Evolutionary conservation across 2,888 invertebrate species (phyloP).

Genomic region (Gonocerus acuteangulatus): DNA sequence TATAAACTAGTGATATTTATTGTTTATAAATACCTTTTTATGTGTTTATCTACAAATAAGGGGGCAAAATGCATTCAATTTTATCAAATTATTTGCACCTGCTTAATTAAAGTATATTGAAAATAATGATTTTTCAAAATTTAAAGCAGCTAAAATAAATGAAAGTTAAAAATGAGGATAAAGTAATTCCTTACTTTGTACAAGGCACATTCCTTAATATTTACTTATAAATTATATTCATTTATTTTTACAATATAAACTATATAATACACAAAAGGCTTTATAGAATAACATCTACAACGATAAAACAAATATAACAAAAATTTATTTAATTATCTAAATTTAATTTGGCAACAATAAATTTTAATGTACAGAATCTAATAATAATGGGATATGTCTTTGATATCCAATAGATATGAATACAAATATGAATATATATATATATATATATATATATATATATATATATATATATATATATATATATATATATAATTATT

Average conservation of each 20-base stretch:
- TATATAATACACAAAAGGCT: constrained; percentile 20
- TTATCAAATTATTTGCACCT: too few relatives aligned
- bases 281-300: neutral
- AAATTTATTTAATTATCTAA: constrained; percentile 6
- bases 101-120: too few relatives aligned
- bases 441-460: constrained; percentile 5
- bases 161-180: too few relatives aligned
- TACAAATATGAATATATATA: constrained; percentile 1
- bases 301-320: neutral
- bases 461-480: constrained; percentile 10
- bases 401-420: constrained; percentile 23
- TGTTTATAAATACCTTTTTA: too few relatives aligned
- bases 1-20: too few relatives aligned
- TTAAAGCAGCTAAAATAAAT: too few relatives aligned
- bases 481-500: neutral
- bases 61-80: too few relatives aligned
- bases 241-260: constrained; percentile 12
- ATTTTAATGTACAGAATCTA: constrained; percentile 23
- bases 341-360: constrained; percentile 25
- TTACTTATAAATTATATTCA: constrained; percentile 18
- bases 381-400: constrained; percentile 20
- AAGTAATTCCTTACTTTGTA: neutral
- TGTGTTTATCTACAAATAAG: too few relatives aligned
- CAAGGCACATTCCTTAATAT: constrained; percentile 27
- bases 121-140: too few relatives aligned